Evolutionary conservation across 2,888 invertebrate genomes (phyloP).

Genomic region (Ceriagrion tenellum): DNA sequence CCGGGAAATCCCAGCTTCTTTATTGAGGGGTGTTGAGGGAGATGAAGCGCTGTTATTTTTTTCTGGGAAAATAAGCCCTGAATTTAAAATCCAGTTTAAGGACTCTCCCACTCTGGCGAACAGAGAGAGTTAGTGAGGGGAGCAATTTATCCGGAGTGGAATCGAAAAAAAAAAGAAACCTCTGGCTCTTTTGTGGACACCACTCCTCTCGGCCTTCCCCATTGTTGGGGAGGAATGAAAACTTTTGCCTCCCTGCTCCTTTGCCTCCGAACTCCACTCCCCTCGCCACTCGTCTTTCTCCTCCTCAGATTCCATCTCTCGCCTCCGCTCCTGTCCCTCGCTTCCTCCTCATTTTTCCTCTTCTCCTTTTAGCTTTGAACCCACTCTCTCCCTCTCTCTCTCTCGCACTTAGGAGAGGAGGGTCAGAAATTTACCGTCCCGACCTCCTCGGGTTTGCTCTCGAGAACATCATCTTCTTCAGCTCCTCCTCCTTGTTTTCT

Average conservation of each 20-base stretch:
- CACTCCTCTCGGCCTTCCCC: not conserved
- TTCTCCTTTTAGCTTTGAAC: not conserved
- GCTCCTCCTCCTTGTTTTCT: not conserved
- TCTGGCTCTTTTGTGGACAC: not conserved
- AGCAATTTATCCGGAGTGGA: conserved; percentile 44
- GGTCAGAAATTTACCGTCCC: not conserved
- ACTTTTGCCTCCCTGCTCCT: not conserved
- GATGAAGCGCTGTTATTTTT: conserved; percentile 9
- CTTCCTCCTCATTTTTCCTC: not conserved
- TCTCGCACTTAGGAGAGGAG: not conserved
- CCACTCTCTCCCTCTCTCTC: not conserved
- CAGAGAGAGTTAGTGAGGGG: not conserved
- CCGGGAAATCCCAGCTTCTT: not conserved
- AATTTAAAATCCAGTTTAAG: not conserved
- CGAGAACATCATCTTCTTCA: not conserved
- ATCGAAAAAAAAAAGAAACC: not conserved
- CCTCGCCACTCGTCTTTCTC: not conserved
- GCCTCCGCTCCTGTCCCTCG: not conserved
- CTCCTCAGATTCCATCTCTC: not conserved
- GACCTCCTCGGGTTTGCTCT: not conserved
- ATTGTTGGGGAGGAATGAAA: conserved; percentile 22
- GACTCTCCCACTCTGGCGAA: not conserved
- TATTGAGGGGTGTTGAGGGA: not conserved
- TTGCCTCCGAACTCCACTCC: no score
- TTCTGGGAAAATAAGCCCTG: not conserved